Base-by-base conservation (phyloP, 2,797 vertebrate species). In the Ambastaia sidthimunki region DNA sequence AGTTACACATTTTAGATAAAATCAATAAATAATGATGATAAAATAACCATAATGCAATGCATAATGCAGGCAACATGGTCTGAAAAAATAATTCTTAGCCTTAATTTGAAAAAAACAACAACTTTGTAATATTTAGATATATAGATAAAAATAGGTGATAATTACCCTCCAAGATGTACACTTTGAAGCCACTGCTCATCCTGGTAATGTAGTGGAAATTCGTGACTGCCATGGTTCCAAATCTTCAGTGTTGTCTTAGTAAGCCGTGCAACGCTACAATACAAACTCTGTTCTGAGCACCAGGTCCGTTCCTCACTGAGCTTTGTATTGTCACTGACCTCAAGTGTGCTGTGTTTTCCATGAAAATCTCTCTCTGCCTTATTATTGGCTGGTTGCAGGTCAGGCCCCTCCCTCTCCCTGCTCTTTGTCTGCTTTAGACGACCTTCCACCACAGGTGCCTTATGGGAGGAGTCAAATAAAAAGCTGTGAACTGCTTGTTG, bases 121-220 rank as follows among this genome's bases (percentile, higher is more conserved):
- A 2, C 0, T 9, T 44, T 11, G 41, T 44, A 11, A 44, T 44
- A 44, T 44, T 44, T 11, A 11, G 41, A 4, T 1, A 71, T 19
- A n/a, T 16, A 74, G 55, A 41, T 1, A 52, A 55, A 75, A 69
- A 2, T 44, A 19, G 48, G 34, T 60, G 10, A 78, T 76, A 67
- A 88, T 87, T 88, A 95, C 94, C 94, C 82, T 95, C 94, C 81
- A 95, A 84, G 80, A 95, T 94, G 91, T 95, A 95, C 55, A 95
- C 94, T 87, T 94, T 94, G 84, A 95, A 95, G 75, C 94, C 94
- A 41, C 94, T 95, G 91, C 91, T 95, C 94, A 95, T 95, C 78
- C 93, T 88, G 9, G 94, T 94, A 25, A 94, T 94, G 88, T 95
- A 95, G 25, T 94, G 94, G 86, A 94, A 94, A 65, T 95, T 95